These are phyloP conservation scores for Rhinoptilus africanus DNA, from an alignment of 2,113 vertebrate species.

Conservation along the genomic window DNA sequence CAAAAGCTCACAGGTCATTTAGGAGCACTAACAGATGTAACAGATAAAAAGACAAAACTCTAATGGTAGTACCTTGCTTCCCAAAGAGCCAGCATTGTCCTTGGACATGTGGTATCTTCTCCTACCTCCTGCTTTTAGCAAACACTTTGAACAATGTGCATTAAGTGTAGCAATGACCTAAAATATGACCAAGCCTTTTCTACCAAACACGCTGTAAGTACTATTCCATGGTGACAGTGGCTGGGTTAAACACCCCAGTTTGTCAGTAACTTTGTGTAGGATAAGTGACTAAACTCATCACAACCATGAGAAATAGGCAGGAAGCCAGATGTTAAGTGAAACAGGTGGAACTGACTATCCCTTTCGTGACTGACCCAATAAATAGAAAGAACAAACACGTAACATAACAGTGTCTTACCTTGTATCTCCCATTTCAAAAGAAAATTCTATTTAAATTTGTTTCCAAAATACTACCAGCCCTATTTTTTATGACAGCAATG, in stretches of 20 bases:
- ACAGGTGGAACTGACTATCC: background rate
- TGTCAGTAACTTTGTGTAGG: background rate
- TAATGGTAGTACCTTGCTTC: background rate
- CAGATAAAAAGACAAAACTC: background rate
- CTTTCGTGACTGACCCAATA: background rate
- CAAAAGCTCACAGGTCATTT: background rate
- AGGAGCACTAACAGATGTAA: background rate
- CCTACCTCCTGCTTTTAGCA: background rate
- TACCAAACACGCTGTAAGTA: background rate
- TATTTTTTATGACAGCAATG: background rate
- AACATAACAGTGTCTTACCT: background rate
- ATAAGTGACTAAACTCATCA: background rate
- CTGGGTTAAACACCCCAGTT: background rate
- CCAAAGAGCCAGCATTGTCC: rapidly evolving
- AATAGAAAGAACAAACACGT: background rate
- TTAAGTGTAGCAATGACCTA: background rate
- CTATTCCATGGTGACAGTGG: background rate
- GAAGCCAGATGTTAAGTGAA: background rate
- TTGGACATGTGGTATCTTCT: background rate
- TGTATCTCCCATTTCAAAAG: background rate
- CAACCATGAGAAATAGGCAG: background rate
- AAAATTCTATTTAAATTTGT: background rate
- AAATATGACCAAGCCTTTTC: background rate
- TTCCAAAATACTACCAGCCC: background rate
- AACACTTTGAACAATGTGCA: background rate